A percentile compares a stretch with the other conserved stretches of the same genome.
These are phyloP conservation scores for Panurus biarmicus DNA, from an alignment of 2,113 vertebrate species.

Conservation along the genomic window DNA sequence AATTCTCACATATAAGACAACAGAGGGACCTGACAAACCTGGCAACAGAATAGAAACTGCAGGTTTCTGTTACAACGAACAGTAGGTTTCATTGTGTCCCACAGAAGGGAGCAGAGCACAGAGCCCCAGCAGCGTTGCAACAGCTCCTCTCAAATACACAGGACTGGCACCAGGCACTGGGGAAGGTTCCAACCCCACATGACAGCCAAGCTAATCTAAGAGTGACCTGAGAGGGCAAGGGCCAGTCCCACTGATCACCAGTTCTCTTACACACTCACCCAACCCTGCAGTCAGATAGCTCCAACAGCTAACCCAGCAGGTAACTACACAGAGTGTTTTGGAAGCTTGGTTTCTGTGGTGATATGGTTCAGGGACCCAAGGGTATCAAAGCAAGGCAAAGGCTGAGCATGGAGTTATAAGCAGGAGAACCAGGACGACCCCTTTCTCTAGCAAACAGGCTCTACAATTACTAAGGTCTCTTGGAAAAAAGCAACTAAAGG, in stretches of 20 bases:
- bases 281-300: background rate
- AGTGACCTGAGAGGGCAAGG: accelerated
- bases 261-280: background rate
- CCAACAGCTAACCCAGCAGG: background rate
- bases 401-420: background rate
- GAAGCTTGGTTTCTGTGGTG: background rate
- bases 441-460: background rate
- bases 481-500: background rate
- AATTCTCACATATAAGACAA: background rate
- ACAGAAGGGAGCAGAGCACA: accelerated
- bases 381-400: background rate
- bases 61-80: background rate
- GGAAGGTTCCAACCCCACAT: background rate
- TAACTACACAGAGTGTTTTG: background rate
- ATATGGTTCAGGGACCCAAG: background rate
- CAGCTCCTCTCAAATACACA: background rate
- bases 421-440: background rate
- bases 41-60: background rate
- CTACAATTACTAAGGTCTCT: background rate
- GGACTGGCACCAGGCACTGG: background rate
- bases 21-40: background rate
- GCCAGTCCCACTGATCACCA: background rate
- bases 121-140: background rate
- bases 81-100: background rate
- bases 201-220: background rate